Conservation (phyloP, 2,888 invertebrate genomes). For the Choreutis nemorana region DNA sequence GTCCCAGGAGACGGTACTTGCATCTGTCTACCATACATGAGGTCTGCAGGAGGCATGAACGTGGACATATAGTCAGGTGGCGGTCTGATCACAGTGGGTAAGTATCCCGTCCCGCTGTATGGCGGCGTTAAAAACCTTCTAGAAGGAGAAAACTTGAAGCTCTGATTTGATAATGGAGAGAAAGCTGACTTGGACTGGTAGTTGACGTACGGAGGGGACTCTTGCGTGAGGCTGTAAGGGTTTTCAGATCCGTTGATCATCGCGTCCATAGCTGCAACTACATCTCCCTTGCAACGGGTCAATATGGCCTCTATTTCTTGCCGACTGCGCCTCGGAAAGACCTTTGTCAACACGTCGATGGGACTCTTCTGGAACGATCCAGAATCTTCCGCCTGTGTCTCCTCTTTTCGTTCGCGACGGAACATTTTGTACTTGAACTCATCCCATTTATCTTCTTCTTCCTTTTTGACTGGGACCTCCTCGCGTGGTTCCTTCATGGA, state of each 20-base stretch:
- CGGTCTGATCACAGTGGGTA: slow-evolving; percentile 77
- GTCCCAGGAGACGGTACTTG: slow-evolving; percentile 57
- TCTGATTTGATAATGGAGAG: slow-evolving; percentile 72
- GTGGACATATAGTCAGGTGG: slow-evolving; percentile 57
- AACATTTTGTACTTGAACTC: slow-evolving; percentile 54
- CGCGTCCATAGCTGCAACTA: slow-evolving; percentile 92
- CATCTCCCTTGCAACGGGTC: slow-evolving; percentile 86
- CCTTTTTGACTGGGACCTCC: slow-evolving; percentile 53
- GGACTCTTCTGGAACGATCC: slow-evolving; percentile 71
- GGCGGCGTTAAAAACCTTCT: slow-evolving; percentile 83
- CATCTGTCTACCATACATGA: slow-evolving; percentile 53
- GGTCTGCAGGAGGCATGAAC: slow-evolving; percentile 53
- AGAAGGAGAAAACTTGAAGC: slow-evolving; percentile 72
- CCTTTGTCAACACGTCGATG: slow-evolving; percentile 86
- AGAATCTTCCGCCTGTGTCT: slow-evolving; percentile 25
- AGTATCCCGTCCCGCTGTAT: slow-evolving; percentile 83
- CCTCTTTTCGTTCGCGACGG: slow-evolving; percentile 33
- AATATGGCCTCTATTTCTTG: slow-evolving; percentile 87
- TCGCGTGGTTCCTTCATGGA: slow-evolving; percentile 75
- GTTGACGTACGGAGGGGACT: slow-evolving; percentile 47
- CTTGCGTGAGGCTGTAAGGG: slow-evolving; percentile 42
- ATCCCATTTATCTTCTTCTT: slow-evolving; percentile 59
- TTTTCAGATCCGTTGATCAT: slow-evolving; percentile 73
- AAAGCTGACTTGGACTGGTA: slow-evolving; percentile 78
- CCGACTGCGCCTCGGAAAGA: slow-evolving; percentile 88